Conservation (phyloP, 2,113 vertebrate genomes). For the Anhinga anhinga region DNA sequence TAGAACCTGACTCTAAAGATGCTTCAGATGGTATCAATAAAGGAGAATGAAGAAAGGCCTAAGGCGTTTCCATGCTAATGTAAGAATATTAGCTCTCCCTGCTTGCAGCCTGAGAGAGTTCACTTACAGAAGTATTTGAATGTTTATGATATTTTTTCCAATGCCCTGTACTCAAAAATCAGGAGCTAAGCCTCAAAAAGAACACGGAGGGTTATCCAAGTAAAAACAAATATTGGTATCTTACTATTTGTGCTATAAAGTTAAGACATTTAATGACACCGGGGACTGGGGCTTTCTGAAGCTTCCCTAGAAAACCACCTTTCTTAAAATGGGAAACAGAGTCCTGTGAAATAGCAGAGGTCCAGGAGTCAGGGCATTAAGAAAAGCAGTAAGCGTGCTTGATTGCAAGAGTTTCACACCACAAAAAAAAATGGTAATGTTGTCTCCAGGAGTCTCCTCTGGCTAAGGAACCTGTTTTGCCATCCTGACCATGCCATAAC, state of each 20-base stretch:
- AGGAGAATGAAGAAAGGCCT: not conserved
- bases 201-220: not conserved
- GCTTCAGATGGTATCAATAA: constrained; percentile 15
- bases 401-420: not conserved
- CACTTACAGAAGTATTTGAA: not conserved
- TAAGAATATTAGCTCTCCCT: not conserved
- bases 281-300: not conserved
- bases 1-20: not conserved
- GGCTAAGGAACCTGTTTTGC: not conserved
- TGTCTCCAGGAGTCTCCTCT: not conserved
- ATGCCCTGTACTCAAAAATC: not conserved
- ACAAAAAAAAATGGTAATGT: not conserved
- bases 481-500: not conserved
- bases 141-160: not conserved
- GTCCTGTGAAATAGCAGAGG: not conserved
- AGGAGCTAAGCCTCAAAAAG: not conserved
- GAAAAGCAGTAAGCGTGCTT: not conserved
- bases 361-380: not conserved
- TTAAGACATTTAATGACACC: not conserved
- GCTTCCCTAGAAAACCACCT: not conserved
- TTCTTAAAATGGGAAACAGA: not conserved
- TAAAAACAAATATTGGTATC: not conserved
- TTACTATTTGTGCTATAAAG: not conserved
- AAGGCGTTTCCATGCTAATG: not conserved
- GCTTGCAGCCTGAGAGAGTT: not conserved